A percentile compares a stretch with the other conserved stretches of the same genome.
These are phyloP conservation scores for human (Homo sapiens) DNA, from an alignment of 2,113 vertebrate genomes.

Conservation along the genomic window DNA sequence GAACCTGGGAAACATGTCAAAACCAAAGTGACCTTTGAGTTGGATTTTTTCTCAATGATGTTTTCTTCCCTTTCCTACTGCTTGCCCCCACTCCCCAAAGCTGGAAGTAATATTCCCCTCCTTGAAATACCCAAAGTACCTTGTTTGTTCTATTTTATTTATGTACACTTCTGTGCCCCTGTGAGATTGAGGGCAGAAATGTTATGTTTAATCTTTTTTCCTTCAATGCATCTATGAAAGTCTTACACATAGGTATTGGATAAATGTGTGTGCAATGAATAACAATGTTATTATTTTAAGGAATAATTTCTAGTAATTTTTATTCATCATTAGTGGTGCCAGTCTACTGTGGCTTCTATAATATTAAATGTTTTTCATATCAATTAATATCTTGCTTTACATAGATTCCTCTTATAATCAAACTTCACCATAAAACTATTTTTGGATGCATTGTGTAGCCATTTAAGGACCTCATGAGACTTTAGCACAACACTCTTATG, in stretches of 20 bases:
- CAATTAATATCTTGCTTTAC: neutral
- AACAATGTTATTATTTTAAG: neutral
- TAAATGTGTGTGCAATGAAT: neutral
- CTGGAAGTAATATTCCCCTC: neutral
- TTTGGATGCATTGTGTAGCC: neutral
- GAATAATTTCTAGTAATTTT: conserved; percentile 5
- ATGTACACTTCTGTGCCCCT: neutral
- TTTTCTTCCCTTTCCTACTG: neutral
- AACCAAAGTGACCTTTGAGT: neutral
- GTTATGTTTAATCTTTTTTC: neutral
- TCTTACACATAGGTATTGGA: neutral
- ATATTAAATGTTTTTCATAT: conserved; percentile 28
- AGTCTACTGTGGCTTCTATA: neutral
- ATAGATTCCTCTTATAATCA: neutral
- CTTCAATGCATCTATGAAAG: neutral
- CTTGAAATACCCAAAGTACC: neutral
- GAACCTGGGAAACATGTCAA: neutral
- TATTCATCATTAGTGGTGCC: neutral
- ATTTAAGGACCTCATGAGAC: neutral
- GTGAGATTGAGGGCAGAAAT: conserved; percentile 36
- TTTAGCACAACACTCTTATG: neutral
- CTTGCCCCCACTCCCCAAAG: neutral
- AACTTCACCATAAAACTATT: neutral
- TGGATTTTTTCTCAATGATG: neutral
- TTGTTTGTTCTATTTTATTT: conserved; percentile 36